Evolutionary conservation across 2,888 invertebrate species (phyloP).

Genomic region (Pristionchus mayeri): DNA sequence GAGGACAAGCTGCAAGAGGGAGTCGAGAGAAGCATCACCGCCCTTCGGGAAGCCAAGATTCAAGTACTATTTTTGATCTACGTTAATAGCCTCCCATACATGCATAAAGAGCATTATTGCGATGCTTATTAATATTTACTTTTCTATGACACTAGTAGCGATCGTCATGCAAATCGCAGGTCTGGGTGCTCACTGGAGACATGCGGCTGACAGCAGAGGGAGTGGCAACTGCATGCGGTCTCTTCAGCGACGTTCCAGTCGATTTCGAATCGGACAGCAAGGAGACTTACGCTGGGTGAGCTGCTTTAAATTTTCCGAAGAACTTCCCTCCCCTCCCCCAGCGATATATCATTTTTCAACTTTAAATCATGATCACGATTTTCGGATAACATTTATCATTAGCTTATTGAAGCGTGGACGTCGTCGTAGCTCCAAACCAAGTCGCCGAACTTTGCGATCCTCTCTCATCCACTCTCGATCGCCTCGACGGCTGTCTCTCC

Average conservation of each 20-base stretch:
- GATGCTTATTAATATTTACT: no score
- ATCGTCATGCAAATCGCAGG: background rate
- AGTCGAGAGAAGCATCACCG: background rate
- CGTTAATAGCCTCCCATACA: no score
- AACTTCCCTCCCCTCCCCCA: no score
- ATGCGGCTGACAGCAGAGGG: constrained; percentile 97
- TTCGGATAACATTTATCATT: no score
- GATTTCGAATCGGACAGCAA: background rate
- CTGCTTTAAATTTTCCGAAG: no score
- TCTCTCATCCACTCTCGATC: background rate
- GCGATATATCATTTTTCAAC: no score
- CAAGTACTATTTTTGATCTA: background rate
- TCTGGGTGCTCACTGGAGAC: constrained; percentile 81
- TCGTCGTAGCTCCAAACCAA: background rate
- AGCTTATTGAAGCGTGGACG: constrained; percentile 20
- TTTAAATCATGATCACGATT: no score
- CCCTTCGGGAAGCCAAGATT: constrained; percentile 10
- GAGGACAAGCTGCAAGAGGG: constrained; percentile 78
- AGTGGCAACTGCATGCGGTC: constrained; percentile 92
- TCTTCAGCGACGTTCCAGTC: constrained; percentile 78
- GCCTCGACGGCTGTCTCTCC: constrained; percentile 81
- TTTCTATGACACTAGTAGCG: no score
- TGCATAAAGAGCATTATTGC: no score
- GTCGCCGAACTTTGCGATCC: background rate
- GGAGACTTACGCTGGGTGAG: background rate